Evolutionary conservation across 2,888 invertebrate species (phyloP).

Genomic region (Calephelis perditalis): DNA sequence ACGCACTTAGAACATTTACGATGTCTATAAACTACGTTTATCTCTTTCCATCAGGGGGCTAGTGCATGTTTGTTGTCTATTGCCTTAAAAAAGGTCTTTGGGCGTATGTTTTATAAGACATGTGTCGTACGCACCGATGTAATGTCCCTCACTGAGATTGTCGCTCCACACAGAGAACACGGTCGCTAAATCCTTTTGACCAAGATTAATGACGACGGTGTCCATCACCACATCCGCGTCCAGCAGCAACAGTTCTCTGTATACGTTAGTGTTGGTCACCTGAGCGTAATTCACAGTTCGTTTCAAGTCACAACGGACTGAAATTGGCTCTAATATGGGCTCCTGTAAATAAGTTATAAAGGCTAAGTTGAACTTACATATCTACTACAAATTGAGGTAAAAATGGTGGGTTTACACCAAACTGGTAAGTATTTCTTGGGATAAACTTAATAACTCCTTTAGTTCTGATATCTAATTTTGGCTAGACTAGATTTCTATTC

Average conservation of each 20-base stretch:
- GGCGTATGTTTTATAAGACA: background rate
- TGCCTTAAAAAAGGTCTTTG: no score
- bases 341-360: constrained; percentile 58
- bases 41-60: no score
- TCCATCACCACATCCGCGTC: constrained; percentile 84
- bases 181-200: constrained; percentile 86
- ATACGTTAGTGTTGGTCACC: constrained; percentile 34
- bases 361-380: background rate
- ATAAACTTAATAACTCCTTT: no score
- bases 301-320: constrained; percentile 84
- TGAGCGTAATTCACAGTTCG: constrained; percentile 61
- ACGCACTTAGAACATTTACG: no score
- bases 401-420: no score
- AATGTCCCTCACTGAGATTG: constrained; percentile 81
- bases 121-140: constrained; percentile 55
- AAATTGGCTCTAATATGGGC: constrained; percentile 86
- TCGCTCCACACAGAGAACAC: constrained; percentile 84
- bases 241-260: constrained; percentile 65
- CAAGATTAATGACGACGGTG: constrained; percentile 81
- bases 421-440: no score
- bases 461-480: no score
- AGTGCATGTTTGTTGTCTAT: no score
- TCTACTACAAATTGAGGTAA: no score
- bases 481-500: no score
- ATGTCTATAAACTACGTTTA: no score